Evolutionary conservation across 2,888 invertebrate genomes (phyloP).

Genomic region (Lapara coniferarum): DNA sequence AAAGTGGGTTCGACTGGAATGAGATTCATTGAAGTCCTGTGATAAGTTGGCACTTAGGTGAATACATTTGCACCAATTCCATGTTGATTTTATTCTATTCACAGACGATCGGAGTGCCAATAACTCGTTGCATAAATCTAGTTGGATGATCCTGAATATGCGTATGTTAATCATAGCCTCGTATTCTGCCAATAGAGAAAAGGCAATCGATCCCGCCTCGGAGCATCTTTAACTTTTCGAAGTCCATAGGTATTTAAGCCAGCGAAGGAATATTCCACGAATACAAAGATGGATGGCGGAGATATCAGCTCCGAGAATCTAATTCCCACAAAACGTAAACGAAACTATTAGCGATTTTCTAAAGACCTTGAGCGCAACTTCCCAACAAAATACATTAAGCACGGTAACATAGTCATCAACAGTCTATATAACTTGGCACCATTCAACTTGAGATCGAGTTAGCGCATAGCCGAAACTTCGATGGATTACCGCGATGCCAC

Average conservation of each 20-base stretch:
- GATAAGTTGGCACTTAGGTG: constrained; percentile 33
- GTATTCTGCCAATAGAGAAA: no score
- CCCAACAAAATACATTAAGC: no score
- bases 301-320: background rate
- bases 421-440: constrained; percentile 5
- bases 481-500: constrained; percentile 12
- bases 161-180: background rate
- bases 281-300: background rate
- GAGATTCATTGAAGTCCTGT: constrained; percentile 39
- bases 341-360: no score
- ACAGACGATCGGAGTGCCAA: constrained; percentile 2
- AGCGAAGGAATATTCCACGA: no score
- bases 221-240: no score
- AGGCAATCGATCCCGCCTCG: no score
- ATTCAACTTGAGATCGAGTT: constrained; percentile 29
- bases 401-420: constrained; percentile 1
- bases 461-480: constrained; percentile 27
- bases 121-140: constrained; percentile 14
- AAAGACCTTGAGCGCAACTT: no score
- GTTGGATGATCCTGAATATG: background rate
- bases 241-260: no score
- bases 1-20: constrained; percentile 38
- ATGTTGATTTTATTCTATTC: constrained; percentile 24
- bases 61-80: constrained; percentile 22
- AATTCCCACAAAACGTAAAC: background rate